Evolutionary conservation across 2,888 invertebrate species (phyloP), one percentile per base, ranked within the genome.

Genomic region (Oxyteleia sp.): DNA sequence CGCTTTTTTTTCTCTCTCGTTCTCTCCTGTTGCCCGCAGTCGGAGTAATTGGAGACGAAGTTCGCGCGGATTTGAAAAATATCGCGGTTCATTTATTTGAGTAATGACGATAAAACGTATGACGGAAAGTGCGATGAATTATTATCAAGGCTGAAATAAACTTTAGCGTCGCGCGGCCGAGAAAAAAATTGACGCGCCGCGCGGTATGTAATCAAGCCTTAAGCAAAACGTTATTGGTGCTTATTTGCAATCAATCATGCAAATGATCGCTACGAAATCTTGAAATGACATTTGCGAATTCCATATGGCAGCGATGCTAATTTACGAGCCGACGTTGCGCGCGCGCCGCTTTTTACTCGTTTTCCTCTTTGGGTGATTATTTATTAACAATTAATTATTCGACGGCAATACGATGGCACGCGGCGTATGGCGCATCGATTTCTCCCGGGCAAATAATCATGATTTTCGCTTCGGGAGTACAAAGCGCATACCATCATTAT

Each of bases 201-300:
- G 23, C 47, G 15, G 59, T 45, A 45, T 18, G 41, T 57, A 71
- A 69, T 61, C 35, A 69, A 69, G 63, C 66, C 79, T 82, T 63
- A 64, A 63, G 71, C 76, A 66, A 75, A 75, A 68, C 75, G 59
- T 59, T 75, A 53, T 59, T 68, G 55, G 69, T 43, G 80, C 76
- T 85, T 83, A 85, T 86, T 85, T 83, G 88, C 88, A 91, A 92
- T 92, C 91, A 92, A 92, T 91, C 90, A 91, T 91, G 92, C 90
- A 91, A 92, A 91, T 91, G 87, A 86, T 87, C 85, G 87, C 88
- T 86, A 85, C 87, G 89, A 90, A 91, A 90, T 90, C 90, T 90
- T 88, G 88, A 87, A 88, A 88, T 87, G 87, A 87, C 86, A 87
- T 87, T 89, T 89, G 86, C 88, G 86, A 88, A 87, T 90, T 89